Percentiles rank a stretch among this genome's conserved stretches.
These are phyloP conservation scores for Lasaia peninsularis DNA, from an alignment of 1,140 invertebrate genomes.

Conservation along the genomic window DNA sequence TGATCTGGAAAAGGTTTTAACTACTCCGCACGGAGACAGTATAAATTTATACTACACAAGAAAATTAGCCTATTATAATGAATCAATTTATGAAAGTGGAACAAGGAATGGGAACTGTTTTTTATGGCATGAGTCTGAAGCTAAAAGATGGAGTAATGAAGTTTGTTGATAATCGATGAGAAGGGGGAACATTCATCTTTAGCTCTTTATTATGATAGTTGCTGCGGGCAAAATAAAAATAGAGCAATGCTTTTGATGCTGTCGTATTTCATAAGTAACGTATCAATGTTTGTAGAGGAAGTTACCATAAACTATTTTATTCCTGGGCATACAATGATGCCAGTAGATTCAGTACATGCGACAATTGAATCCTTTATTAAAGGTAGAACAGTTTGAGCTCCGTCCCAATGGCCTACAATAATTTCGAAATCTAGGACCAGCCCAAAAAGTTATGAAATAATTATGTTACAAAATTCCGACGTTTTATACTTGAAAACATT, in stretches of 20 bases:
- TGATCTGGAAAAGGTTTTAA: conserved; percentile 1
- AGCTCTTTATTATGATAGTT: neutral
- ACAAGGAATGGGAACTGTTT: neutral
- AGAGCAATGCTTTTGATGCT: neutral
- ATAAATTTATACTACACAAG: neutral
- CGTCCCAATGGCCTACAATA: neutral
- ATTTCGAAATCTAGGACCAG: neutral
- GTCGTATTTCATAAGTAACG: neutral
- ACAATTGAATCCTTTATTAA: neutral
- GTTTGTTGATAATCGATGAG: too few species aligned
- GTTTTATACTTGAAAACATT: neutral
- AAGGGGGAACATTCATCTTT: too few species aligned
- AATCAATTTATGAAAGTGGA: neutral
- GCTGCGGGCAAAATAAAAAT: neutral
- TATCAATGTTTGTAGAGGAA: neutral
- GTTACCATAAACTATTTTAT: neutral
- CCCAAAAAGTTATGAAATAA: neutral
- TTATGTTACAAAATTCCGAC: neutral
- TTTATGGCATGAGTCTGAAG: neutral
- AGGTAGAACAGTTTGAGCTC: neutral
- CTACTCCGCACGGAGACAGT: neutral
- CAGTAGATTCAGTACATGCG: neutral
- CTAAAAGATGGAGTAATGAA: neutral
- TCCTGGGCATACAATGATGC: neutral
- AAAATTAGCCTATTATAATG: neutral